phyloP scores from a whole-genome alignment of 2,888 invertebrate genomes.

The Crioceris asparagi region DNA sequence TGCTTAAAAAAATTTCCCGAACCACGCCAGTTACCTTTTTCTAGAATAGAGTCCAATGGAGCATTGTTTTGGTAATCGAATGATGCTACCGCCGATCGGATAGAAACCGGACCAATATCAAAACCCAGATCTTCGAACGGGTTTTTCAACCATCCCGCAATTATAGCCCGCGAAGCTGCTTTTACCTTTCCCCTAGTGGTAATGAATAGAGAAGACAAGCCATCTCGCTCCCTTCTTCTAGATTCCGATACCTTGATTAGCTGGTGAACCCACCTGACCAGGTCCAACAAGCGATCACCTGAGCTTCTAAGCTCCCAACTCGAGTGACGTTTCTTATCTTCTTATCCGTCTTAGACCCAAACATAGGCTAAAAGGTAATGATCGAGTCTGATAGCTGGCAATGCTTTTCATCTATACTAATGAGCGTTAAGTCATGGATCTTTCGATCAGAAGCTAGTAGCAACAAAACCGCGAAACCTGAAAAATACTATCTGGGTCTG shows the following conservation, averaged over 20 bases:
- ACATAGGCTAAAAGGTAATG: constrained; percentile 4
- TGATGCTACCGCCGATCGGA: constrained; percentile 7
- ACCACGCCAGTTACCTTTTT: constrained; percentile 11
- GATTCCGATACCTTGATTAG: neutral
- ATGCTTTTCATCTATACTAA: constrained; percentile 3
- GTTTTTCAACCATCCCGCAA: constrained; percentile 7
- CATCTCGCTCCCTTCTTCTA: neutral
- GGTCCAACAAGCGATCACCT: neutral
- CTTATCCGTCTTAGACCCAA: constrained; percentile 7
- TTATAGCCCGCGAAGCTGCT: constrained; percentile 6
- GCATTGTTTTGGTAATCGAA: constrained; percentile 7
- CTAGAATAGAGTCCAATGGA: constrained; percentile 11
- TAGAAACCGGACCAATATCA: neutral
- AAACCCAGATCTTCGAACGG: neutral
- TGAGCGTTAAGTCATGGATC: constrained; percentile 8
- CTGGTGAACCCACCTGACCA: neutral
- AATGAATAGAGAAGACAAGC: constrained; percentile 3
- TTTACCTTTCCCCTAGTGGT: constrained; percentile 2
- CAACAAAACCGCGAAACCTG: constrained; percentile 7
- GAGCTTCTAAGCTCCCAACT: constrained; percentile 5
- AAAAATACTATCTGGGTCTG: constrained; percentile 4
- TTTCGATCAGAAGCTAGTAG: constrained; percentile 6
- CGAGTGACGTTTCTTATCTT: constrained; percentile 2
- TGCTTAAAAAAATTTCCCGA: constrained; percentile 9
- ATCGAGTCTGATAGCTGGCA: constrained; percentile 4